Evolutionary conservation across 2,888 invertebrate genomes (phyloP), one percentile per base, ranked within the genome.

Genomic region (Chelonus formosanus): DNA sequence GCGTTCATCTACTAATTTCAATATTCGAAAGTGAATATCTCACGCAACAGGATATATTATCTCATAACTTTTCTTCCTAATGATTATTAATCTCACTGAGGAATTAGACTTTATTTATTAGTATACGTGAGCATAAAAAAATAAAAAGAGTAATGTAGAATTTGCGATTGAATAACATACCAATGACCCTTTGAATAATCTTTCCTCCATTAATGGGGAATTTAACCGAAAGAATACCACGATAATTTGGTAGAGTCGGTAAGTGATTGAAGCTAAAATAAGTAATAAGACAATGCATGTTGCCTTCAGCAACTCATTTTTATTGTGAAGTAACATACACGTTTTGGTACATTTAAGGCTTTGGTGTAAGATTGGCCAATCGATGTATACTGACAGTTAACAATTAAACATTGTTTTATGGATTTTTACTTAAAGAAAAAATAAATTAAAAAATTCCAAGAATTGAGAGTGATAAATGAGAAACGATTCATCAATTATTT

Each of bases 11-110:
- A 48, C 10, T 48, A 48, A 20, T 20, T 48, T 48, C 5, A 34
- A 48, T 36, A 59, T 43, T 52, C 7, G 52, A 60, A 60, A 60
- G 52, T 60, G 35, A 6, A 32, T 44, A 48, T 60, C 50, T 35
- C 35, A 48, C 59, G 59, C 44, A 59, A 59, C 59, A 59, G 59
- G 48, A 59, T 59, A 35, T n/a, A 48, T 59, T 48, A 59, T 58
- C 58, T 58, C 58, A 58, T 58, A 45, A n/a, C 31, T 34, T 45
- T 45, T 34, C n/a, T 5, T 8, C n/a, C 32, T 59, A 31, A 34
- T 34, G 7, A 35, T 48, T 59, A 35, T 48, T 52, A 31, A 32
- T 52, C 34, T 52, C 8, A 32, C 40, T 40, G 40, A 40, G 40
- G 40, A 40, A 40, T 40, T 40, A 40, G 40, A 40, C 40, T 40